Evolutionary conservation across 2,797 vertebrate species (phyloP), one percentile per base, ranked within the genome.

Genomic region (Sebastes baramenuke): DNA sequence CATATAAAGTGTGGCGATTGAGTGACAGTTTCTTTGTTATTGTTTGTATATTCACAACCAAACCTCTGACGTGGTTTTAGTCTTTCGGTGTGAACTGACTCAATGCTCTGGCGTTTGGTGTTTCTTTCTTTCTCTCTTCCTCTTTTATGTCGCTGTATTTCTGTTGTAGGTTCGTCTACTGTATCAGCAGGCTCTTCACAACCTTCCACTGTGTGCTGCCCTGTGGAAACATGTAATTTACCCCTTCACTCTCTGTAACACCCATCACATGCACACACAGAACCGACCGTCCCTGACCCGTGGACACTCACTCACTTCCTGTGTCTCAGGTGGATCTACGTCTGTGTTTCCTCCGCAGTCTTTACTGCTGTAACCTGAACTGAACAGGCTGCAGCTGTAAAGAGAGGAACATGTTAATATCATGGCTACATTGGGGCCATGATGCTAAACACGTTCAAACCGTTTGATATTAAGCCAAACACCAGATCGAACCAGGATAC

Each of bases 201-300:
- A 97, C 95, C 96, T 99, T 89, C 97, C 97, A 62, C 97, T 99
- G 89, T 98, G 97, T 93, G 97, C 97, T 90, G 95, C 95, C 92
- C 97, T 99, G 81, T 99, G 98, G 98, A 99, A 96, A 97, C 96
- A 99, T 98, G 98, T 99, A 98, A 99, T 96, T 94, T 5, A 93
- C 95, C 89, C 86, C 94, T 58, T 68, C 32, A 38, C 58, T 16
- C 30, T 22, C 29, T 30, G 16, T 46, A 46, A 74, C 75, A 72
- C 75, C 75, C 32, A 95, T 46, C 77, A 36, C 24, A 72, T 46
- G 78, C 65, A 68, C 59, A 64, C 75, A 67, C 55, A 42, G 14
- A 46, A 38, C 27, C 16, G 5, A 94, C 93, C 91, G 4, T 8
- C 60, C 20, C 25, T 24, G 2, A 55, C 52, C 61, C 49, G 8